Percentiles rank a stretch among this genome's conserved stretches.
Conservation (phyloP, 2,888 invertebrate species). For the Bembecia ichneumoniformis region DNA sequence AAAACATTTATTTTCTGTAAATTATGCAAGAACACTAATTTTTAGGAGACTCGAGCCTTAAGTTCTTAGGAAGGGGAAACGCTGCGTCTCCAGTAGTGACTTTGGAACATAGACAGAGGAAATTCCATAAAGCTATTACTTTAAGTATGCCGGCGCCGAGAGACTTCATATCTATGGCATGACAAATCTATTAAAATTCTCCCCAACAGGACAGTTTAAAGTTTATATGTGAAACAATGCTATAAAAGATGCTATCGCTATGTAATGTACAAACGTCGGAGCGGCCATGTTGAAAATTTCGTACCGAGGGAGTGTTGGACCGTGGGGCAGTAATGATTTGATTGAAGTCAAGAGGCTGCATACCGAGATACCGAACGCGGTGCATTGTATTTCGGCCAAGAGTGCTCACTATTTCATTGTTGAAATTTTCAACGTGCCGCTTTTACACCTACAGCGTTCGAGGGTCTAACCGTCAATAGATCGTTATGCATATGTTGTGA, state of each 20-base stretch:
- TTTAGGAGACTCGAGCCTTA: no score
- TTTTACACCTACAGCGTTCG: conserved; percentile 55
- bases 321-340: conserved; percentile 71
- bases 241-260: no score
- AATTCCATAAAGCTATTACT: conserved; percentile 99
- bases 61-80: conserved; percentile 96
- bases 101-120: conserved; percentile 97
- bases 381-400: conserved; percentile 46
- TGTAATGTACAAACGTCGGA: no score
- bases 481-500: conserved; percentile 6
- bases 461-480: conserved; percentile 51
- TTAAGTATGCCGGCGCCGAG: conserved; percentile 98
- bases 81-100: conserved; percentile 99
- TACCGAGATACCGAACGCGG: conserved; percentile 55
- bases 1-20: no score
- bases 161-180: conserved; percentile 96
- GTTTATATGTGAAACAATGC: no score
- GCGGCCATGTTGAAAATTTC: conserved; percentile 68
- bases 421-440: conserved; percentile 43
- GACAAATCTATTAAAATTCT: conserved; percentile 80
- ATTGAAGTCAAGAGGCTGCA: conserved; percentile 70
- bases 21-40: no score
- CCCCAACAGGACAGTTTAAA: no score
- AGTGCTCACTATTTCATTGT: conserved; percentile 22
- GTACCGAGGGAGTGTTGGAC: conserved; percentile 56